Evolutionary conservation across 2,888 invertebrate genomes (phyloP), one percentile per base, ranked within the genome.

Genomic region (Ennomos fuscantarius): DNA sequence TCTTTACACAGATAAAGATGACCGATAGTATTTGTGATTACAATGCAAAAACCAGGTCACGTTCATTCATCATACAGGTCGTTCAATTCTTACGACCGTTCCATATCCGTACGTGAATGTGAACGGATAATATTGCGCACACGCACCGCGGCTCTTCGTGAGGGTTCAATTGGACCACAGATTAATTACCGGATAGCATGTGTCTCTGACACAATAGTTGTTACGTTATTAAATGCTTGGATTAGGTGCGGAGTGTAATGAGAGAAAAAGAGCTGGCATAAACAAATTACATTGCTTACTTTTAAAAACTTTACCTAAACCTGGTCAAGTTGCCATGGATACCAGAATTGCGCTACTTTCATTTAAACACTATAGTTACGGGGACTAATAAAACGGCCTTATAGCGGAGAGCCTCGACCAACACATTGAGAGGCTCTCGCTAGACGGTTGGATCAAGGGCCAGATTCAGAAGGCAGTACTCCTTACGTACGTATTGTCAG

Each of bases 131-230:
- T 60, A 42, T 52, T 48, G 52, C 54, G 58, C 56, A 58, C 62
- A 48, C 58, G 59, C 55, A 57, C 43, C 42, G 49, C 37, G 13
- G 24, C 31, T 24, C 24, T 47, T 51, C 57, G 45, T 55, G 65
- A 63, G 57, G 65, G 66, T 69, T 66, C 69, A 62, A 74, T 79
- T 73, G 85, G 87, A 45, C 37, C 37, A 49, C 36, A 59, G 53
- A 59, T 87, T 88, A 88, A 87, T 87, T 85, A 82, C 70, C 60
- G 72, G 82, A 87, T 86, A 84, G 77, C 75, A 76, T 79, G 78
- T 79, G 78, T 79, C 73, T 77, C 73, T 76, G 77, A 78, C 80
- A 82, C 81, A 84, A 85, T 78, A 62, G 58, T 37, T 41, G 65
- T 83, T 83, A 82, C 78, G 72, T 78, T 81, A 86, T 66, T 63